Evolutionary conservation across 2,888 invertebrate genomes (phyloP), one percentile per base, ranked within the genome.

Genomic region (Coelinius sp.): DNA sequence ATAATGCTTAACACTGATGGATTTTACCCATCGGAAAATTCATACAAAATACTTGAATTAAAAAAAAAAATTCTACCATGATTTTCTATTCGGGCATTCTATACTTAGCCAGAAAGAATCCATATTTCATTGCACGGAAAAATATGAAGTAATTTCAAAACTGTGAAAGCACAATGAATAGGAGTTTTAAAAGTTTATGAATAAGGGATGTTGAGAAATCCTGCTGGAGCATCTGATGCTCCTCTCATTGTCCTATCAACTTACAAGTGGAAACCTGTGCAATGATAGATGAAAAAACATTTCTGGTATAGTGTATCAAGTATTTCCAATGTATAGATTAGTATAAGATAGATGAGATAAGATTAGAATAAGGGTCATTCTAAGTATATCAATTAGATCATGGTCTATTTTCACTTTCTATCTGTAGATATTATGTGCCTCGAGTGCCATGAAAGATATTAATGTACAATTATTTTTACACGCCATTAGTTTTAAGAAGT

Each of bases 401-500:
- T 27, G 27, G 17, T 59, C 2, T 4, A 31, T 59, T 59, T 49
- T 14, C 46, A 17, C 17, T 49, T n/a, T 12, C n/a, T 41, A 41
- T 41, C 41, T n/a, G 41, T 41, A n/a, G 10, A n/a, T 41, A 25
- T 53, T 14, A 59, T 8, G 59, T 59, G 59, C 59, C 35, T 31
- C 20, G 20, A 59, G 31, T 59, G 31, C 59, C 35, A 59, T 35
- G 31, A 59, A 35, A 59, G 59, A 24, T 14, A 59, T 64, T 35
- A 71, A 66, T 71, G 67, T 71, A 67, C 62, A 71, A 67, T 71
- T 71, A 67, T 71, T 67, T 67, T 71, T 71, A 49, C 67, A 71
- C 31, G 31, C 59, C 59, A 59, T 59, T 59, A 59, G 59, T 59
- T 59, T 59, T 59, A 59, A 59, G 59, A 59, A 17, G 31, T 35